phyloP scores from a whole-genome alignment of 2,888 invertebrate species.

The Calameuta idolon region DNA sequence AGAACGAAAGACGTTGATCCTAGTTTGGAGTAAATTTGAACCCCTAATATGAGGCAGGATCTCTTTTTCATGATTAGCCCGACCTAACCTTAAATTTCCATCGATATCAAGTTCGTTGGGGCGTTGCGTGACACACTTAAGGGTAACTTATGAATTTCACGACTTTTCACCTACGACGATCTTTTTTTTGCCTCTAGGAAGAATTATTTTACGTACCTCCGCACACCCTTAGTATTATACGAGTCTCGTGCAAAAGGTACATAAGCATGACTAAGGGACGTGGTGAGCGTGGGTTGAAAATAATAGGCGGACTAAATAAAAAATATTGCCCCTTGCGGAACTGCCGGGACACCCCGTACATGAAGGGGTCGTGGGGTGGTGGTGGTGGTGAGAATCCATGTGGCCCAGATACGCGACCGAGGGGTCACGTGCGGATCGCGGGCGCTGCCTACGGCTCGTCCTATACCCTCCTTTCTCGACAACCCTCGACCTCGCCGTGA shows the following conservation, averaged over 20 bases:
- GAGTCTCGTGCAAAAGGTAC: not conserved
- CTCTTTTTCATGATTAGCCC: not conserved
- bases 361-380: not conserved
- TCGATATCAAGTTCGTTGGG: not conserved
- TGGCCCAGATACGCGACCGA: not conserved
- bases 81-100: not conserved
- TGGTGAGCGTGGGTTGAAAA: not conserved
- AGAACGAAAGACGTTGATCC: not conserved
- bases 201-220: not conserved
- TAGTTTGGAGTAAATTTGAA: not conserved
- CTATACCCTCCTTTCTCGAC: not conserved
- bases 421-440: not conserved
- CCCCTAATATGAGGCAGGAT: not conserved
- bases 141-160: not conserved
- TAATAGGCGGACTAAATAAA: not conserved
- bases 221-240: not conserved
- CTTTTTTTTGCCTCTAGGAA: not conserved
- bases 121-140: not conserved
- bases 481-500: not conserved
- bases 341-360: not conserved
- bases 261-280: not conserved
- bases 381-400: not conserved
- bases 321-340: not conserved
- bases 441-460: not conserved
- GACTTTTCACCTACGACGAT: not conserved